Base-by-base conservation (phyloP, 2,113 vertebrate species). In the Forbesichthys papilliferus region DNA sequence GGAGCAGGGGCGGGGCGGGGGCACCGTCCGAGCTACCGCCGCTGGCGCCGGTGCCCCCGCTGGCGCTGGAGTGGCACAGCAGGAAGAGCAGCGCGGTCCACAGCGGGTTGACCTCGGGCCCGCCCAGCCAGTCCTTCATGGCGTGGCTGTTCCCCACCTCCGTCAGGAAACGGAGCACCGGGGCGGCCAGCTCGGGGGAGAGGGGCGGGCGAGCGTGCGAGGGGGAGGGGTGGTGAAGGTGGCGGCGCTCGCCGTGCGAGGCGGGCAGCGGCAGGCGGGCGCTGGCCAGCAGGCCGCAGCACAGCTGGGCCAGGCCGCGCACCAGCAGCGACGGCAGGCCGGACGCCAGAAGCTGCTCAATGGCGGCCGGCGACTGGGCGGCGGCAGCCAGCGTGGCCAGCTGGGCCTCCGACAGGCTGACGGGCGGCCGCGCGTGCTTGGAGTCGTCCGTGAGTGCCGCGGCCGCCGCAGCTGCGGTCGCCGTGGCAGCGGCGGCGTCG, bases 81-180 rank as follows among this genome's bases (percentile, higher is more conserved):
- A 99, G 89, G 90, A 98, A 98, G 61, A 99, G 90, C 91, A 99
- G 93, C 11, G 97, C 95, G 3, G 97, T 98, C 98, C 98, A 99
- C 3, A 99, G 85, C 0, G 96, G 96, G 85, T 98, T 98, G 61
- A 98, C 97, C 88, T 99, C 98, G 12, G 96, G 94, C 16, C 98
- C 95, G 59, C 98, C 98, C 8, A 99, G 89, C 97, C 97, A 99
- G 83, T 99, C 98, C 82, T 99, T 99, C 98, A 99, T 99, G 70
- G 96, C 90, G 59, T 99, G 96, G 81, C 97, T 98, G 90, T 94
- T 98, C 67, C 97, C 98, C 53, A 99, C 98, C 77, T 99, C 97
- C 0, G 97, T 99, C 80, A 99, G 92, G 88, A 99, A 99, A 67
- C 93, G 93, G 87, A 99, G 93, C 78, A 99, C 91, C 0, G 98